These are phyloP conservation scores for Periophthalmodon schlosseri DNA, from an alignment of 2,113 vertebrate genomes.

Conservation along the genomic window DNA sequence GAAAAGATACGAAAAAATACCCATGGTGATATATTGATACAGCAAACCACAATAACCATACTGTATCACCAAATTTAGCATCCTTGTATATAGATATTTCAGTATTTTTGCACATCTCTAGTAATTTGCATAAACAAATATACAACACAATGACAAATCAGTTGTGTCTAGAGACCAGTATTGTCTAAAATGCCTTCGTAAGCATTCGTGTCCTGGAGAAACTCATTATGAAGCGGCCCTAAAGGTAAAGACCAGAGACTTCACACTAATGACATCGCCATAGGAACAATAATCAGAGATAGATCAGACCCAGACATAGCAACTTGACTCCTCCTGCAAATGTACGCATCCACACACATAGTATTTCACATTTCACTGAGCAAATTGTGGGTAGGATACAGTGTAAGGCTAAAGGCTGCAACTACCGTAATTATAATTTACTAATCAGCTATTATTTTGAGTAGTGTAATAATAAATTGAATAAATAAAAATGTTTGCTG, in stretches of 20 bases:
- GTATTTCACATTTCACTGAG: background rate
- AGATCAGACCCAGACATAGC: background rate
- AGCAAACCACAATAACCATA: too few species aligned
- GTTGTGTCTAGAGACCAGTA: background rate
- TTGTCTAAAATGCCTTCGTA: background rate
- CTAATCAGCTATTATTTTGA: too few species aligned
- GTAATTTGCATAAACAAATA: too few species aligned
- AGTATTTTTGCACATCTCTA: too few species aligned
- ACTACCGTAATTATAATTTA: too few species aligned
- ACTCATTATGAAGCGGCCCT: background rate
- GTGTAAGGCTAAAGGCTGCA: background rate
- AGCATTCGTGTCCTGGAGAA: background rate
- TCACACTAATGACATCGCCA: background rate
- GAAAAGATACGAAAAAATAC: too few species aligned
- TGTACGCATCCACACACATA: background rate
- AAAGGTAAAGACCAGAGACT: background rate
- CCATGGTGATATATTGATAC: too few species aligned
- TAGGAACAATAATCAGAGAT: background rate
- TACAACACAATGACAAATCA: too few species aligned
- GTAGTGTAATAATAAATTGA: too few species aligned
- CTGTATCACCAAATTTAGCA: too few species aligned
- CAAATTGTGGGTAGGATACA: background rate
- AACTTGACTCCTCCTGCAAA: background rate
- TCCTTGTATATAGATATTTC: too few species aligned
- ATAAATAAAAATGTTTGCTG: too few species aligned